phyloP scores from a whole-genome alignment of 2,113 vertebrate genomes.

The Carassius carassius region DNA sequence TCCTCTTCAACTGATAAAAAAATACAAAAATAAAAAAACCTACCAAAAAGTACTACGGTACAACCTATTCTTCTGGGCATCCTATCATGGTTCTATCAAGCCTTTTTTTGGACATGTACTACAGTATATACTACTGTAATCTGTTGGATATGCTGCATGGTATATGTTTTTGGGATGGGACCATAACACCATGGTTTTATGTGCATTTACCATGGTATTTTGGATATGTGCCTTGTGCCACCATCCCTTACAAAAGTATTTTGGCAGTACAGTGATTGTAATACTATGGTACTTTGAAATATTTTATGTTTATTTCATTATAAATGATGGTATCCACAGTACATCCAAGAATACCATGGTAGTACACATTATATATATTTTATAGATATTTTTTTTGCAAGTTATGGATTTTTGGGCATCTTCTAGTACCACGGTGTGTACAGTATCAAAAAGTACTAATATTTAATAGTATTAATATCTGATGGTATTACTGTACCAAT shows the following conservation, averaged over 20 bases:
- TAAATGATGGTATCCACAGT: not conserved
- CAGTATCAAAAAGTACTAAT: not conserved
- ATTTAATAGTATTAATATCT: not conserved
- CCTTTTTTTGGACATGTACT: not conserved
- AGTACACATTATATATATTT: not conserved
- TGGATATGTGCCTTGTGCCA: too few species aligned
- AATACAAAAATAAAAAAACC: not conserved
- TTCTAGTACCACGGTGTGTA: not conserved
- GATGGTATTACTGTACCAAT: not conserved
- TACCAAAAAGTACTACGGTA: not conserved
- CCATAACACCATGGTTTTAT: not conserved
- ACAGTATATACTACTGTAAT: not conserved
- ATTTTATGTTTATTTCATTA: not conserved
- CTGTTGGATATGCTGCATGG: not conserved
- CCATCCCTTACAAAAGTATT: not conserved
- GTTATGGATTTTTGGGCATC: too few species aligned
- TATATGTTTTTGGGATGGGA: not conserved
- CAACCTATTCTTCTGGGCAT: not conserved
- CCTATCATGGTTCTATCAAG: not conserved
- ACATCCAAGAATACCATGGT: not conserved
- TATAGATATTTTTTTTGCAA: not conserved
- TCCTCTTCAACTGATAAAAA: not conserved
- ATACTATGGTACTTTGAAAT: not conserved
- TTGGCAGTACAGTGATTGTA: not conserved
- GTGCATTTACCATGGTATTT: not conserved